A percentile compares a stretch with the other conserved stretches of the same genome.
phyloP scores from a whole-genome alignment of 2,888 invertebrate species.

The Esperia sulphurella region DNA sequence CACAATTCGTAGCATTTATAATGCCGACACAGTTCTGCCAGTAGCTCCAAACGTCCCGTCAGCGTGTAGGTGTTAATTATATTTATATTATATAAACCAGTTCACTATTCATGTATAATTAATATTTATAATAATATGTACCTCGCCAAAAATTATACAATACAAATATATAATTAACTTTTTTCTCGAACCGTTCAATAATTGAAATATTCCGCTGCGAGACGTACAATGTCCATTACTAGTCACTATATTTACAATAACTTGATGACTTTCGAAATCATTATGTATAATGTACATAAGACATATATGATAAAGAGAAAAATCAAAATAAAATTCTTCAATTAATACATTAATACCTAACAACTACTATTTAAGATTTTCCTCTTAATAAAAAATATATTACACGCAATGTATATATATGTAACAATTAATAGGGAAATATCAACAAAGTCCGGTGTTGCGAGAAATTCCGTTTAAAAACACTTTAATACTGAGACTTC shows the following conservation, averaged over 20 bases:
- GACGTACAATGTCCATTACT: slow-evolving; percentile 52
- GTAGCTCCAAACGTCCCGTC: slow-evolving; percentile 48
- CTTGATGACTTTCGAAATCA: slow-evolving; percentile 71
- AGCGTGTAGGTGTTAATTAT: slow-evolving; percentile 45
- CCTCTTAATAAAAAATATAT: slow-evolving; percentile 76
- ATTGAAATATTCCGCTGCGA: slow-evolving; percentile 57
- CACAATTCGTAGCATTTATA: slow-evolving; percentile 81
- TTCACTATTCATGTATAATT: slow-evolving; percentile 44
- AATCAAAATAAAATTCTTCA: slow-evolving; percentile 78
- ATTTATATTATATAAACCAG: slow-evolving; percentile 50
- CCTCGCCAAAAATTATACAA: slow-evolving; percentile 63
- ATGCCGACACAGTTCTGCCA: slow-evolving; percentile 71
- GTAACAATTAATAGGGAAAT: slow-evolving; percentile 62
- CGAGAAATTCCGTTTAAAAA: slow-evolving; percentile 31
- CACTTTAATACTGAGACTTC: slow-evolving; percentile 64
- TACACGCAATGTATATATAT: slow-evolving; percentile 63
- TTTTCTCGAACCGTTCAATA: slow-evolving; percentile 28
- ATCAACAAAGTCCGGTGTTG: slow-evolving; percentile 62
- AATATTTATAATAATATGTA: slow-evolving; percentile 43
- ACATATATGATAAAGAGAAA: slow-evolving; percentile 73
- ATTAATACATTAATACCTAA: slow-evolving; percentile 77
- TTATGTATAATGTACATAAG: slow-evolving; percentile 74
- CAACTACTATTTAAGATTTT: slow-evolving; percentile 76
- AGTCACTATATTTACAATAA: slow-evolving; percentile 75
- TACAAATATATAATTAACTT: slow-evolving; percentile 70